Base-by-base conservation (phyloP, 2,888 invertebrate species). In the Anorthoa munda region DNA sequence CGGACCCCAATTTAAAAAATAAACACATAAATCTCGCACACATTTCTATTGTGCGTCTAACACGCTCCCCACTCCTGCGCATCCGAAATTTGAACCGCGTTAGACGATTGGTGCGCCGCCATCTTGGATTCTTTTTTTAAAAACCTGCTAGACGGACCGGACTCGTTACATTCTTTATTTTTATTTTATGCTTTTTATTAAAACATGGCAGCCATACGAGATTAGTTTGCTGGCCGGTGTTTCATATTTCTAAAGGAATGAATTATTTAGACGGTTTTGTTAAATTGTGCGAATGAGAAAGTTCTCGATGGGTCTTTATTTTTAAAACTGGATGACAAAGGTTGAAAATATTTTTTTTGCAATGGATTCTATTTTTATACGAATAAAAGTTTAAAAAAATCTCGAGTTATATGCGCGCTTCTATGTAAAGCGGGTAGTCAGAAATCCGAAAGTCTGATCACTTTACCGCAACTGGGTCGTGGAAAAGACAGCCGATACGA, bases 1-100 rank as follows among this genome's bases (percentile, higher is more conserved):
- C 60, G 48, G 60, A 73, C 86, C 84, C 84, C 66, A 79, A 72
- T 69, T 65, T 71, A 26, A 59, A 67, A 83, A 26, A 61, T 66
- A 82, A 70, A 65, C 64, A 84, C 74, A 72, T 73, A 56, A 71
- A 71, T 61, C 71, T 13, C 13, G 21, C 50, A 60, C 64, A 66
- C 60, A 63, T 55, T 64, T 81, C 61, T 53, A 74, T 82, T 92
- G 90, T 93, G 89, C 86, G 84, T 94, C 94, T 93, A 94, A 92
- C 84, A 85, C 75, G 4, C 55, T 67, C 92, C 92, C 93, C 92
- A 93, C 93, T 93, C 92, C 69, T 67, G 91, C 91, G 92, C 93
- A 92, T 84, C 91, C 95, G 91, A 95, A 95, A 95, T 96, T 95
- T 94, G 93, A 95, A 94, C 88, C 84, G 89, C 86, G 93, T 94